phyloP scores from a whole-genome alignment of 2,797 vertebrate genomes.

The Rhincodon typus region DNA sequence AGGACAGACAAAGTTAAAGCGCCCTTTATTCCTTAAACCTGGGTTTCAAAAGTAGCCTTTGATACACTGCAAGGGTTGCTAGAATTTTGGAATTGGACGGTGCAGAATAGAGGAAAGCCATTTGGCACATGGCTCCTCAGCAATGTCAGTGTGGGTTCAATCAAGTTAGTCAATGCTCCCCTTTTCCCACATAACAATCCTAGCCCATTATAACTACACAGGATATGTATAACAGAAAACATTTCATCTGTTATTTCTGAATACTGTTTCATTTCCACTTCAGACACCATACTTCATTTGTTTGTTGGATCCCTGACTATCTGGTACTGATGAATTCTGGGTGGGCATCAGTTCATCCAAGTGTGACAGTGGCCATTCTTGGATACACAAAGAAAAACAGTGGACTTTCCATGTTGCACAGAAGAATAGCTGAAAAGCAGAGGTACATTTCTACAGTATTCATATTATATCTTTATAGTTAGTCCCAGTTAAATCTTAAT shows the following conservation, averaged over 20 bases:
- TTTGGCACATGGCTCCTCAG: no score
- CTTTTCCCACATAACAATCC: background rate
- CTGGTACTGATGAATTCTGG: background rate
- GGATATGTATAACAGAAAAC: background rate
- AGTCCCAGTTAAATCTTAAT: background rate
- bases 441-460: background rate
- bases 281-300: background rate
- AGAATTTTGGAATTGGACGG: background rate
- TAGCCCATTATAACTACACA: background rate
- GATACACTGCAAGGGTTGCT: background rate
- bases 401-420: background rate
- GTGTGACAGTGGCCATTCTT: background rate
- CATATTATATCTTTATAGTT: background rate
- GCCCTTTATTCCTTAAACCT: background rate
- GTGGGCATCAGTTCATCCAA: background rate
- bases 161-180: no score
- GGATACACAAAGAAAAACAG: background rate
- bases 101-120: no score
- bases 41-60: background rate
- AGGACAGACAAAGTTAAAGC: background rate
- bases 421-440: background rate
- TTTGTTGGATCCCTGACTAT: background rate
- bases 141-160: no score
- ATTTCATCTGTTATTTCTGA: background rate
- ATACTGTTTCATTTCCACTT: background rate